Conservation (phyloP, 2,113 vertebrate genomes). For the Archocentrus centrarchus region DNA sequence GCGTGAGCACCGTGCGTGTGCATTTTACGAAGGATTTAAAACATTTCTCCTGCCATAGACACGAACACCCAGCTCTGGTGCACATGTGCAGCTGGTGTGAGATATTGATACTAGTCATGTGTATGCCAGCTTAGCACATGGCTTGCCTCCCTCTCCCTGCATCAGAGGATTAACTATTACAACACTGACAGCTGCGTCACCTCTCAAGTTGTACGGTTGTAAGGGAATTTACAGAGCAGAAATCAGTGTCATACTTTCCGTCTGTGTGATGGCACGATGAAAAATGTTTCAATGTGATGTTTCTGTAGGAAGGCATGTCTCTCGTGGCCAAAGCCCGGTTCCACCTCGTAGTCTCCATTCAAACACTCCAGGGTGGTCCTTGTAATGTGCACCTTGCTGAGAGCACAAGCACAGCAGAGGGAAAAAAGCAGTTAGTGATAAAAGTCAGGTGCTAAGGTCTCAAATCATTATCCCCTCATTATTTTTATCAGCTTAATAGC, state of each 20-base stretch:
- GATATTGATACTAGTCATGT: slow-evolving; percentile 37
- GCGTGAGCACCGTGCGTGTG: background rate
- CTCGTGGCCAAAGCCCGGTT: slow-evolving; percentile 93
- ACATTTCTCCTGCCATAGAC: background rate
- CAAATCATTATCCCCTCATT: slow-evolving; percentile 52
- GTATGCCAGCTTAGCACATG: slow-evolving; percentile 45
- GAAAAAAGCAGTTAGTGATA: slow-evolving; percentile 20
- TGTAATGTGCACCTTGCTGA: slow-evolving; percentile 97
- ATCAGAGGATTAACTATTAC: slow-evolving; percentile 61
- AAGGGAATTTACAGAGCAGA: background rate
- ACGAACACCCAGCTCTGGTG: background rate
- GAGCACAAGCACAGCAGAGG: slow-evolving; percentile 41
- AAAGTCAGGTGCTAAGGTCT: slow-evolving; percentile 6
- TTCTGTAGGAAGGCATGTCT: slow-evolving; percentile 94
- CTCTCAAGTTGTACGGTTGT: background rate
- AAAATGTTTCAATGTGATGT: slow-evolving; percentile 96
- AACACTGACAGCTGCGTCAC: slow-evolving; percentile 49
- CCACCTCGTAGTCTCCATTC: slow-evolving; percentile 98
- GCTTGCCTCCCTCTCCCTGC: slow-evolving; percentile 29
- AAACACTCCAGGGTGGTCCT: slow-evolving; percentile 94
- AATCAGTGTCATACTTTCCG: slow-evolving; percentile 85
- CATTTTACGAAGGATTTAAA: slow-evolving; percentile 25
- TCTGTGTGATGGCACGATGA: slow-evolving; percentile 97
- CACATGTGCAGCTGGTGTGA: slow-evolving; percentile 42
- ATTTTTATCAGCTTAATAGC: slow-evolving; percentile 41